Base-by-base conservation (phyloP, 2,797 vertebrate species). In the Danio tinwini region DNA sequence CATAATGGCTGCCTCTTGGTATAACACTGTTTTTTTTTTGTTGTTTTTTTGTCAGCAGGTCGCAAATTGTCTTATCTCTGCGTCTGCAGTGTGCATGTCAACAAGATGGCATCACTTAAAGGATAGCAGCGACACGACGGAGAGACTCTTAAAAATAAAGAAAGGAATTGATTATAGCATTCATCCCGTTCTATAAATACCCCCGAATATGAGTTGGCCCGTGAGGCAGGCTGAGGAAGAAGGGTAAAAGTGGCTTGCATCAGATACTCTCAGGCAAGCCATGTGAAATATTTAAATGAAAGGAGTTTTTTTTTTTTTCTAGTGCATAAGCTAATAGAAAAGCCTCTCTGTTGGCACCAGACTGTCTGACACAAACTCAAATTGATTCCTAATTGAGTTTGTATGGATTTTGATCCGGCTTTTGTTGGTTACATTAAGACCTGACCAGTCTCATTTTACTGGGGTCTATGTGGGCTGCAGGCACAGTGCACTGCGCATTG, bases 331-430 rank as follows among this genome's bases (percentile, higher is more conserved):
- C 93, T 94, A 94, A 94, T 94, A 93, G 93, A 93, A 94, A 93
- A 93, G 93, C 93, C 93, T 94, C 92, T 94, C 93, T 95, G 94
- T 94, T 94, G 94, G 93, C 93, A 95, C 94, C 94, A 93, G 93
- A 93, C 93, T 93, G 94, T 95, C 94, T 94, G 93, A 94, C 94
- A 94, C 93, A 93, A 94, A 94, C 92, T 94, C 92, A 94, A 94
- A 95, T 95, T 95, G 94, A 95, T 94, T 94, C 93, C 91, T 94
- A 94, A 95, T 93, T 94, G 89, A 91, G 90, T 94, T 95, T 94
- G 92, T 93, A 95, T 93, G 92, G 93, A 94, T 94, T 94, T 93
- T 92, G 91, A 94, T 93, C 93, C 90, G 90, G 93, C 93, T 94
- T 94, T 93, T 93, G 93, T 93, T 93, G 91, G 93, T 93, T 94